phyloP scores from a whole-genome alignment of 2,113 vertebrate genomes.

The Tinamus guttatus region DNA sequence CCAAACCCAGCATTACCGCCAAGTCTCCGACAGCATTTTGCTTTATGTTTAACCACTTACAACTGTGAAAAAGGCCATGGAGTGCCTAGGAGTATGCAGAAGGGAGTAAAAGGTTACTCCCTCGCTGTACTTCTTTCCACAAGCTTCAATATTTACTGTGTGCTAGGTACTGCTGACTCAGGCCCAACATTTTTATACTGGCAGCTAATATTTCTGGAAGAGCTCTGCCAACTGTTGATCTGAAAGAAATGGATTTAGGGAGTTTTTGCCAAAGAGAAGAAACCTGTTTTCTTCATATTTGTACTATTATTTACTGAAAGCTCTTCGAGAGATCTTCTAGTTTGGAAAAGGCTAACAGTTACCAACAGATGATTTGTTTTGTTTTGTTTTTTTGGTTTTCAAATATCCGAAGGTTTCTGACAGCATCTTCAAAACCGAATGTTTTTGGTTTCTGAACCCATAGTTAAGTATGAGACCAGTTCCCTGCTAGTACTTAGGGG shows the following conservation, averaged over 20 bases:
- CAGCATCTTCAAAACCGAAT: not conserved
- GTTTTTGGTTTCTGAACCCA: not conserved
- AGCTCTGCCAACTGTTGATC: not conserved
- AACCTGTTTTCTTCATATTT: not conserved
- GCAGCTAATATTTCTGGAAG: constrained; percentile 16
- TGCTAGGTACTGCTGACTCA: constrained; percentile 20
- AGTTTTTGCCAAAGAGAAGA: not conserved
- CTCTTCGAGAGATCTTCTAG: not conserved
- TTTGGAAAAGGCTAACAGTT: not conserved
- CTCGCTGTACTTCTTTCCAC: not conserved
- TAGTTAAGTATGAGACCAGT: not conserved
- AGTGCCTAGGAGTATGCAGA: constrained; percentile 5
- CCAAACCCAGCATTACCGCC: not conserved
- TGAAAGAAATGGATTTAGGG: not conserved
- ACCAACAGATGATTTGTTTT: not conserved
- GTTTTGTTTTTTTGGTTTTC: not conserved
- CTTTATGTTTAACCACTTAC: not conserved
- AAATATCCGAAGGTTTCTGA: not conserved
- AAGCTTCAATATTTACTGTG: constrained; percentile 14
- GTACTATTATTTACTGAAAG: not conserved
- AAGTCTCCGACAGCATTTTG: not conserved
- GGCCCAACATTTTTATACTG: not conserved
- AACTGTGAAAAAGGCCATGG: constrained; percentile 12
- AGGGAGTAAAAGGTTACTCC: constrained; percentile 45
- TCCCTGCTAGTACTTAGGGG: not conserved